Evolutionary conservation across 2,797 vertebrate species (phyloP).

Genomic region (Intellagama lesueurii): DNA sequence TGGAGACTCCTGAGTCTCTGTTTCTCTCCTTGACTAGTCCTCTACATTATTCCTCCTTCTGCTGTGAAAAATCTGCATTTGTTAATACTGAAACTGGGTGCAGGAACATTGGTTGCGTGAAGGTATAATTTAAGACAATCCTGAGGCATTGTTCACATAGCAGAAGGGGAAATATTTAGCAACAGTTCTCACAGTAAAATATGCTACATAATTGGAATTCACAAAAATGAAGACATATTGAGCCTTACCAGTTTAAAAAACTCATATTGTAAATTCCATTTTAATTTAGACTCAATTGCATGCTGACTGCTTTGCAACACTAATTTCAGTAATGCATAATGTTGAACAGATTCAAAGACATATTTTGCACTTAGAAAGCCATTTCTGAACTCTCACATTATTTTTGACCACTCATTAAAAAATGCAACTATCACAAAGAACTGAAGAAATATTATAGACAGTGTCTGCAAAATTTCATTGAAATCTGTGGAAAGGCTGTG

Average conservation of each 20-base stretch:
- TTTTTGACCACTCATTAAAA: background rate
- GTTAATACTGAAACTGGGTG: background rate
- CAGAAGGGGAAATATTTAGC: background rate
- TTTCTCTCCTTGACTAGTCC: background rate
- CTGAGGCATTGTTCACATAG: too few species aligned
- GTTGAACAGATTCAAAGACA: background rate
- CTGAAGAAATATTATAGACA: conserved; percentile 1
- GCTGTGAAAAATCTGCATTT: background rate
- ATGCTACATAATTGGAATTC: background rate
- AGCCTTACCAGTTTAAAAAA: too few species aligned
- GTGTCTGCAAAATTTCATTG: background rate
- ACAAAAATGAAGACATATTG: background rate
- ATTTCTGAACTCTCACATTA: background rate
- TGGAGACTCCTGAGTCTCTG: too few species aligned
- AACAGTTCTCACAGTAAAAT: background rate
- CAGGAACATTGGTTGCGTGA: background rate
- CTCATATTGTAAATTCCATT: background rate
- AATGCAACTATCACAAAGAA: background rate
- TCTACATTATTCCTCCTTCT: background rate
- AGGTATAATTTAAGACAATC: background rate
- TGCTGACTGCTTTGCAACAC: background rate
- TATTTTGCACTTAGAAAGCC: conserved; percentile 12
- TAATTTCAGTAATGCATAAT: background rate
- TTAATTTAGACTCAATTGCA: background rate
- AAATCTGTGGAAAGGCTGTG: background rate